These are phyloP conservation scores for Panthera leo DNA, from an alignment of 2,113 vertebrate genomes.

Conservation along the genomic window DNA sequence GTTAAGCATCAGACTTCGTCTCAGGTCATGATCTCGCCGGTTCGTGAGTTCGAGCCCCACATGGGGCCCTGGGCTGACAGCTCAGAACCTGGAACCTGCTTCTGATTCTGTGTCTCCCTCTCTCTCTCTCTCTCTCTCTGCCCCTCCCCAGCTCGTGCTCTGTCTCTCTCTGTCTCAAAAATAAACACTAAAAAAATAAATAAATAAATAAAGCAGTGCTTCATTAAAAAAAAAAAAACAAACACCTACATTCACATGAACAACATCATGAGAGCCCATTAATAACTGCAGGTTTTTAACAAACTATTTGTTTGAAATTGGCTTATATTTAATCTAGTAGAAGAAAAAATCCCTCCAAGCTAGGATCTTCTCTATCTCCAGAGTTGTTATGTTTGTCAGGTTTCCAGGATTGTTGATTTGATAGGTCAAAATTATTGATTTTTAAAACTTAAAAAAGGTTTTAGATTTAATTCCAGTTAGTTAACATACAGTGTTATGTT, in stretches of 20 bases:
- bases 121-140: too few species aligned
- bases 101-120: too few species aligned
- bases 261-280: not conserved
- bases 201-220: too few species aligned
- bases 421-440: not conserved
- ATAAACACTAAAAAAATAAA: too few species aligned
- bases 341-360: not conserved
- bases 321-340: not conserved
- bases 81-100: too few species aligned
- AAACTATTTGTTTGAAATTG: not conserved
- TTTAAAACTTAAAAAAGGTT: not conserved
- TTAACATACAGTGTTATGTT: not conserved
- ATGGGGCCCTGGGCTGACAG: too few species aligned
- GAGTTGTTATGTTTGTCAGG: not conserved
- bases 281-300: not conserved
- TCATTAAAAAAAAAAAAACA: too few species aligned
- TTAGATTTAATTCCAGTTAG: not conserved
- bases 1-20: too few species aligned
- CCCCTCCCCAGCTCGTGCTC: too few species aligned
- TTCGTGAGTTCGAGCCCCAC: too few species aligned
- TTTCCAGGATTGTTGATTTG: constrained; percentile 4
- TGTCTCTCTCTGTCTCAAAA: too few species aligned
- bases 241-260: not conserved
- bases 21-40: too few species aligned
- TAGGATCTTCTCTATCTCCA: not conserved